Evolutionary conservation across 2,797 vertebrate genomes (phyloP).

Genomic region (Peromyscus melanophrys): DNA sequence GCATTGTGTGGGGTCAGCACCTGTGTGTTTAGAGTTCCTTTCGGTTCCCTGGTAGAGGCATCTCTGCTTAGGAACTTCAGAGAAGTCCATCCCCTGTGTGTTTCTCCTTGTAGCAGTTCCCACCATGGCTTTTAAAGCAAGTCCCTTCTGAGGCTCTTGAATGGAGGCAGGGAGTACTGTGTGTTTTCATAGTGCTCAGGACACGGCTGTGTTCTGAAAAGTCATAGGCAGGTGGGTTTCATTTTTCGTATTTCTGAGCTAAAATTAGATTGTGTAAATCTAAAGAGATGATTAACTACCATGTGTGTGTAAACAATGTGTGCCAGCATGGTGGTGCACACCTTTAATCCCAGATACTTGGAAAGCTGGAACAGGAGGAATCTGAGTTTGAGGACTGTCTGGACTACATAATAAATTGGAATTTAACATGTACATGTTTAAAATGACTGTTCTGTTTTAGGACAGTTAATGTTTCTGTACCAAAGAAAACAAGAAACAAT

Average conservation of each 20-base stretch:
- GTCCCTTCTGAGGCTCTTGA: not conserved
- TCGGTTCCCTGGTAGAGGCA: not conserved
- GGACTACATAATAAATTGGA: not conserved
- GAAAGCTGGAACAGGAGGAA: not conserved
- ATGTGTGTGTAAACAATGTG: not conserved
- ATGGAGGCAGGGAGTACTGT: not conserved
- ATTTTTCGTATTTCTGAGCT: not conserved
- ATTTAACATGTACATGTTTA: fast-evolving
- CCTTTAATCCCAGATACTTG: not conserved
- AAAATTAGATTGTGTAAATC: not conserved
- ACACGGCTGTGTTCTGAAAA: fast-evolving
- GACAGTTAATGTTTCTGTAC: slow-evolving; percentile 94
- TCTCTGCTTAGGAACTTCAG: not conserved
- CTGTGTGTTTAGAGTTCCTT: not conserved
- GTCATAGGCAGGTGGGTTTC: not conserved
- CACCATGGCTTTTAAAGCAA: not conserved
- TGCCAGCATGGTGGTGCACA: not conserved
- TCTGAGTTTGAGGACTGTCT: not conserved
- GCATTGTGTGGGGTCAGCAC: not conserved
- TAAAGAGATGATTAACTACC: not conserved
- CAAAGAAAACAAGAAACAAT: slow-evolving; percentile 94
- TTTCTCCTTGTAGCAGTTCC: not conserved
- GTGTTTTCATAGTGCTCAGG: fast-evolving
- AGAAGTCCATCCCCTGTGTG: not conserved
- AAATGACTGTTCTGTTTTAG: slow-evolving; percentile 86